Conservation (phyloP, 2,113 vertebrate genomes). For the Talpa occidentalis region DNA sequence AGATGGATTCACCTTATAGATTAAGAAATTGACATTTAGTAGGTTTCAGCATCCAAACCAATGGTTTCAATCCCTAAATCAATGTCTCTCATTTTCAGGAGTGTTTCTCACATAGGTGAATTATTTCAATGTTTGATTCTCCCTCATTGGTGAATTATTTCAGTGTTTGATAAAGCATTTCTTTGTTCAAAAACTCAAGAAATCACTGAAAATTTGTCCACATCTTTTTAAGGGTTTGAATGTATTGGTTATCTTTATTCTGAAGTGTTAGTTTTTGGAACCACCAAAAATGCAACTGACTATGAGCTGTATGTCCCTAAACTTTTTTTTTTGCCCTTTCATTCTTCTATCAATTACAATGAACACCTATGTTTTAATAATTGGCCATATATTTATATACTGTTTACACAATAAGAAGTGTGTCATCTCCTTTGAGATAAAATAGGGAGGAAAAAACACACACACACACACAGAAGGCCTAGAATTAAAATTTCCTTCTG, state of each 20-base stretch:
- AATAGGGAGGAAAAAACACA: neutral
- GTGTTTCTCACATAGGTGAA: neutral
- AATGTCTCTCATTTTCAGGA: neutral
- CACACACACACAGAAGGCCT: neutral
- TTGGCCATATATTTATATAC: neutral
- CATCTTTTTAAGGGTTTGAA: neutral
- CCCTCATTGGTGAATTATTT: neutral
- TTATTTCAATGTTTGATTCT: neutral
- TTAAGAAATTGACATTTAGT: neutral
- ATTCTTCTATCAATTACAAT: neutral
- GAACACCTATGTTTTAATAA: neutral
- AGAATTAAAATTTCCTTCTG: neutral
- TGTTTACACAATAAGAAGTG: neutral
- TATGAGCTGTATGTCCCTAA: neutral
- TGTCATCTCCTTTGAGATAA: slow-evolving; percentile 24
- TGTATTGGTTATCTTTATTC: neutral
- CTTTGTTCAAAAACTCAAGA: neutral
- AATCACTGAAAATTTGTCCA: neutral
- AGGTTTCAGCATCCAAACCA: neutral
- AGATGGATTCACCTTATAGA: neutral
- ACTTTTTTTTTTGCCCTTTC: neutral
- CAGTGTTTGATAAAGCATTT: neutral
- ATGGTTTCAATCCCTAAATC: neutral
- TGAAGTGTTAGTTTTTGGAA: neutral
- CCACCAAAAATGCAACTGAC: neutral